Evolutionary conservation across 2,888 invertebrate genomes (phyloP), one percentile per base, ranked within the genome.

Genomic region (Hyppa rectilinea): DNA sequence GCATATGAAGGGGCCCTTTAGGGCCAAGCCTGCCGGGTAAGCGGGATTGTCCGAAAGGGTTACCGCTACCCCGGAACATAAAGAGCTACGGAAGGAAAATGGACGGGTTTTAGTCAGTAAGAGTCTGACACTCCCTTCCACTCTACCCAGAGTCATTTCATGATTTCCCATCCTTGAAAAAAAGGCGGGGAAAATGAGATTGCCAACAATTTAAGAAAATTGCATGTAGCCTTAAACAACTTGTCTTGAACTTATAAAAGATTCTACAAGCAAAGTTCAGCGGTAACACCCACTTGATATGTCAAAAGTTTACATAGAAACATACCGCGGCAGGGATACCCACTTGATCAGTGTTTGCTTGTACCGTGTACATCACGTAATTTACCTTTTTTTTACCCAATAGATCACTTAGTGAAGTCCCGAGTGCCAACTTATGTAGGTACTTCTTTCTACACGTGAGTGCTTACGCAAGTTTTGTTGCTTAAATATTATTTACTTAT

Each of bases 271-370:
- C 4, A 53, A 65, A 43, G 0, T 12, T 47, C 2, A 20, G 20
- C 9, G 36, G 71, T 31, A 26, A 52, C 17, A 53, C 40, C 40
- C 63, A 63, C 63, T 72, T n/a, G 31, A 34, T 26, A 72, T 62
- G 17, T 40, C 38, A 53, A 71, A 31, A 62, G 38, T 40, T 53
- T 45, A 29, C 45, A 31, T n/a, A 45, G 36, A 71, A 62, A 71
- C 14, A 52, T 31, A 9, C 23, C 31, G 2, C 9, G 14, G 2
- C 38, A 63, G 52, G 17, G 52, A 62, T 71, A 53, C 71, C 52
- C 52, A 71, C 72, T 53, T 52, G 43, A 12, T 4, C 5, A 17
- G 14, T 62, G 17, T 71, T 71, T 62, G 17, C 62, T 71, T 61
- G 36, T n/a, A 17, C 7, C 10, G 43, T 20, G 7, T n/a, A 43